Evolutionary conservation across 2,113 vertebrate species (phyloP), one percentile per base, ranked within the genome.

Genomic region (Halcyon senegalensis): DNA sequence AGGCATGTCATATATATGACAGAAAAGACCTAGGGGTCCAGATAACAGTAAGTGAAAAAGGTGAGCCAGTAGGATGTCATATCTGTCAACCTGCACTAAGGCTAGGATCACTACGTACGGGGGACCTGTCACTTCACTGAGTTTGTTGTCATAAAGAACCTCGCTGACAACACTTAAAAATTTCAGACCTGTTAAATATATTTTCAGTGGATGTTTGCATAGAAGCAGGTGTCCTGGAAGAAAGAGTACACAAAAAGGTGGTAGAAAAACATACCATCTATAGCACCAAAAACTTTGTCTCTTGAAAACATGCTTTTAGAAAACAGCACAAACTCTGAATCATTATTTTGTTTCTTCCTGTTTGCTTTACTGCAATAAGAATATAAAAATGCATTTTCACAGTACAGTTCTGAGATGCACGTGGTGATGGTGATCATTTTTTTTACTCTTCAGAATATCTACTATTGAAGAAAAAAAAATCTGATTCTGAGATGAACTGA

Each of bases 11-110:
- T n/a, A 73, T 93, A 89, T 39, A 91, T 89, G 95, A 96, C 80
- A 95, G 95, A 88, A 96, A 93, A 93, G 87, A 97, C 91, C 94
- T 93, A 95, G 92, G 95, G 97, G 94, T 98, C 96, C 85, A 56
- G 87, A 95, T 84, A 96, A 93, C 98, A 98, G 98, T 97, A 98
- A 97, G 97, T 97, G 98, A 99, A 98, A 98, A 97, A 97, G 96
- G 95, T 97, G 94, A 98, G 89, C 91, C 93, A 95, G 94, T 70
- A 92, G 68, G 93, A 96, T 91, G 93, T 96, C 97, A 89, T 90
- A 94, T 90, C 83, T 96, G 96, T 98, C 95, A 97, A 83, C 80
- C 89, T 96, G 85, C 50, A 79, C 91, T 95, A 96, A 91, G 67
- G 79, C 28, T 69, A 62, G 91, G 62, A 87, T 94, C 27, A 56